phyloP scores from a whole-genome alignment of 2,113 vertebrate genomes.

The Romanogobio albipinnatus region DNA sequence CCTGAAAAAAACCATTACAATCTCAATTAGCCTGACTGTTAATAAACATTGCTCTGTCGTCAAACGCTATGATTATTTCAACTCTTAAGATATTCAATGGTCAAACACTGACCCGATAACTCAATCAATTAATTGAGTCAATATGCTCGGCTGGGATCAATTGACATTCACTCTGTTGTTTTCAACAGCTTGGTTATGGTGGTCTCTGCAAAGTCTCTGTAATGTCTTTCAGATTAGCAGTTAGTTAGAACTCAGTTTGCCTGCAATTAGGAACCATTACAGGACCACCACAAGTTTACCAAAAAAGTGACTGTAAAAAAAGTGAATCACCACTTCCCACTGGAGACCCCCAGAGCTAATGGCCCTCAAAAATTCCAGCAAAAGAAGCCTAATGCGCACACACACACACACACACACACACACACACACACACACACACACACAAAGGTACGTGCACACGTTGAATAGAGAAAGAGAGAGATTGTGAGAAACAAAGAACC shows the following conservation, averaged over 20 bases:
- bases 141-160: slow-evolving; percentile 18
- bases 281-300: slow-evolving; percentile 57
- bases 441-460: slow-evolving; percentile 43
- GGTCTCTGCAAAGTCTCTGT: slow-evolving; percentile 40
- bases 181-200: slow-evolving; percentile 43
- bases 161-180: slow-evolving; percentile 44
- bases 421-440: slow-evolving; percentile 42
- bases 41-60: slow-evolving; percentile 3
- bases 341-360: slow-evolving; percentile 58
- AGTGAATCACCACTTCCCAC: slow-evolving; percentile 56
- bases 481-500: slow-evolving; percentile 46
- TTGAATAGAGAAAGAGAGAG: slow-evolving; percentile 24
- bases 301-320: slow-evolving; percentile 19
- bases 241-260: slow-evolving; percentile 46
- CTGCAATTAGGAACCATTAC: slow-evolving; percentile 57
- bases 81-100: slow-evolving; percentile 14
- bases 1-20: background rate
- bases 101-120: slow-evolving; percentile 25
- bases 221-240: slow-evolving; percentile 58
- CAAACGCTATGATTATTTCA: slow-evolving; percentile 7
- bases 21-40: background rate
- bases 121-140: slow-evolving; percentile 26
- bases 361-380: slow-evolving; percentile 55
- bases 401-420: slow-evolving; percentile 47
- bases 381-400: slow-evolving; percentile 10